phyloP scores from a whole-genome alignment of 1,140 invertebrate species.

The Coenobita brevimanus region DNA sequence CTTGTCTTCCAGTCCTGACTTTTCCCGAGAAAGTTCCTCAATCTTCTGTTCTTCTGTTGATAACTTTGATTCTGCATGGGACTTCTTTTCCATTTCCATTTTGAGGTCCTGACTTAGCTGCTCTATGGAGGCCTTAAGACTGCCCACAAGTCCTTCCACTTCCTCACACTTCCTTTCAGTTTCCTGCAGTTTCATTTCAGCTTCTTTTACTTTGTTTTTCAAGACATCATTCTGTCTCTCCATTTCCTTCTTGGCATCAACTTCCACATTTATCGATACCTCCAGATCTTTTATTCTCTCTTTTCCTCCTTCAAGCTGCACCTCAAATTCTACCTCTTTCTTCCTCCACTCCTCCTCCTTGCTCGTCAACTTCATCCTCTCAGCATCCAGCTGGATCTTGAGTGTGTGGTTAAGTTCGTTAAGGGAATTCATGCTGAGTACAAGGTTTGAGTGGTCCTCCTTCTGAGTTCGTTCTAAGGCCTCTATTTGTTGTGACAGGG shows the following conservation, averaged over 20 bases:
- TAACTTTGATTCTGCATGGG: too few species aligned
- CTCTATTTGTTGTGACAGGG: background rate
- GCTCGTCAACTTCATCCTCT: constrained; percentile 2
- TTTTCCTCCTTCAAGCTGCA: background rate
- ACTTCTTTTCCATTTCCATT: too few species aligned
- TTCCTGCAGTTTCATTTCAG: too few species aligned
- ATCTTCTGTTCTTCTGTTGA: too few species aligned
- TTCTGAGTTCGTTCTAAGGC: background rate
- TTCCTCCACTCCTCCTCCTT: background rate
- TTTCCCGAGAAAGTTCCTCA: too few species aligned
- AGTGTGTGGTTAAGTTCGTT: background rate
- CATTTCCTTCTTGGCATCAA: background rate
- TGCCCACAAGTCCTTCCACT: too few species aligned
- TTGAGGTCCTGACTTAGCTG: too few species aligned
- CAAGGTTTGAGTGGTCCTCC: background rate
- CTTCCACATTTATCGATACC: background rate
- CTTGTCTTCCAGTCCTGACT: too few species aligned
- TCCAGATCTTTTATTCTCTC: background rate
- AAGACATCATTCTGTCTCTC: too few species aligned
- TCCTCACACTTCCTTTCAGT: too few species aligned
- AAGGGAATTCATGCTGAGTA: background rate
- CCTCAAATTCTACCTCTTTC: background rate
- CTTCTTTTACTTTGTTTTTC: background rate
- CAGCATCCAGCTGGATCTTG: constrained; percentile 11
- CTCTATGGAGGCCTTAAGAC: too few species aligned